A percentile compares a stretch with the other conserved stretches of the same genome.
phyloP scores from a whole-genome alignment of 2,888 invertebrate species.

The Torymus aiolomorphi region DNA sequence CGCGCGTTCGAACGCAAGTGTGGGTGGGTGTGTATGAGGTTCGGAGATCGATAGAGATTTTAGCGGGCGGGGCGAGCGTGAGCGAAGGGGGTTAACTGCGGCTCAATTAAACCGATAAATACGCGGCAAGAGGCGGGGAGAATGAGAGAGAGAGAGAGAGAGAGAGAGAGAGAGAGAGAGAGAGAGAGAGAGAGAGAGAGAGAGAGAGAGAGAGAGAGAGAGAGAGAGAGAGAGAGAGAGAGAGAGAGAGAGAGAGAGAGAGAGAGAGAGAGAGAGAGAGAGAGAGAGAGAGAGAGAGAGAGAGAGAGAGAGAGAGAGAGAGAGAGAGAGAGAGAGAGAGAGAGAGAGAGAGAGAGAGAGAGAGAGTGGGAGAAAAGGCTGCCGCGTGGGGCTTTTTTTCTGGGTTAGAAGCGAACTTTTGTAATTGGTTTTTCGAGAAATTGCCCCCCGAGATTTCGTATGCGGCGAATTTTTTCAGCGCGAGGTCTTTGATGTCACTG shows the following conservation, averaged over 20 bases:
- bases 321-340: neutral
- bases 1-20: neutral
- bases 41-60: slow-evolving; percentile 43
- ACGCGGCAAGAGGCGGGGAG: neutral
- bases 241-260: neutral
- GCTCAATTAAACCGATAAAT: slow-evolving; percentile 53
- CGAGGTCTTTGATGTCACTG: too few species aligned
- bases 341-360: neutral
- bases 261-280: neutral
- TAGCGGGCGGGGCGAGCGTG: neutral
- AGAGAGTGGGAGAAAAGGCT: neutral
- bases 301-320: neutral
- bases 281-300: neutral
- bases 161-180: neutral
- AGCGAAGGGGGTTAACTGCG: slow-evolving; percentile 19
- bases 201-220: neutral
- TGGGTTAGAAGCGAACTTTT: slow-evolving; percentile 24
- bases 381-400: slow-evolving; percentile 4
- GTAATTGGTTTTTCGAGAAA: slow-evolving; percentile 19
- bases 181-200: neutral
- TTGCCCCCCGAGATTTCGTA: too few species aligned
- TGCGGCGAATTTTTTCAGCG: too few species aligned
- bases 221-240: neutral
- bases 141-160: too few species aligned
- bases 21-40: neutral